These are phyloP conservation scores for Nannospalax galili DNA, from an alignment of 2,113 vertebrate species.

Conservation along the genomic window DNA sequence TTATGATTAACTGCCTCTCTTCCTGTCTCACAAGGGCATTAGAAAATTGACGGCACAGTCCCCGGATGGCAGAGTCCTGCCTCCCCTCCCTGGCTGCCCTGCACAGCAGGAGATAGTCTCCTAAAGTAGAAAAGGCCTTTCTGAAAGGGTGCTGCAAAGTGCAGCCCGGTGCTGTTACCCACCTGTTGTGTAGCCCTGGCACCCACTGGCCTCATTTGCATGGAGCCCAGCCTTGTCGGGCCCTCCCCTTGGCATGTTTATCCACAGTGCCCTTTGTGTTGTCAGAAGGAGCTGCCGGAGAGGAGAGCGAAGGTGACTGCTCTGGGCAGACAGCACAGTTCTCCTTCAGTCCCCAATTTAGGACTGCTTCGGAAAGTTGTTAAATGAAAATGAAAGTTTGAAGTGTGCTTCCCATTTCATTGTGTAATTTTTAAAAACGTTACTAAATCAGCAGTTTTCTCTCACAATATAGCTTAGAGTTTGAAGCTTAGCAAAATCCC, in stretches of 20 bases:
- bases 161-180: fast-evolving
- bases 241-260: not conserved
- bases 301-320: not conserved
- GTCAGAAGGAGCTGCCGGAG: not conserved
- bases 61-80: not conserved
- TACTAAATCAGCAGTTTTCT: not conserved
- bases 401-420: not conserved
- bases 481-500: not conserved
- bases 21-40: not conserved
- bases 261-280: not conserved
- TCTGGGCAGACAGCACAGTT: not conserved
- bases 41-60: not conserved
- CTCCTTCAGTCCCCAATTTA: not conserved
- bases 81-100: not conserved
- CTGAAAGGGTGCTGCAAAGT: not conserved
- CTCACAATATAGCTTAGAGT: not conserved
- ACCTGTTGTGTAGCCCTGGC: not conserved
- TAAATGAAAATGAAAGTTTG: not conserved
- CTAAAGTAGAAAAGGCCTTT: not conserved
- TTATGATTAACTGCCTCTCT: not conserved
- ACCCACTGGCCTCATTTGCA: not conserved
- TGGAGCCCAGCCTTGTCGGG: not conserved
- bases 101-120: no score
- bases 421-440: not conserved
- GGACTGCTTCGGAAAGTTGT: not conserved